Conservation (phyloP, 1,140 invertebrate species). For the Ceratina calcarata region DNA sequence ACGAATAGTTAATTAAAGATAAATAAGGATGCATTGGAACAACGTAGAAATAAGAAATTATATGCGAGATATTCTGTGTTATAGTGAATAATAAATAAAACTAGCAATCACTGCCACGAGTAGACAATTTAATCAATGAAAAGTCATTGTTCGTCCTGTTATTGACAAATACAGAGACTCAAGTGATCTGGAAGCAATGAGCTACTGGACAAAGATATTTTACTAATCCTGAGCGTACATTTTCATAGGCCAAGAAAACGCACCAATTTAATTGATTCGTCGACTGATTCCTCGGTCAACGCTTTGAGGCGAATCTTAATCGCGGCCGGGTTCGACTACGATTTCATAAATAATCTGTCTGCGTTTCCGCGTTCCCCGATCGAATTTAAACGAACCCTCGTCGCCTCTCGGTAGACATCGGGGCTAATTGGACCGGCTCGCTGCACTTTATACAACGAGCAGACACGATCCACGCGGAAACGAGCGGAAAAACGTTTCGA, state of each 20-base stretch:
- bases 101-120: no score
- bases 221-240: background rate
- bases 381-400: conserved; percentile 35
- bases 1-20: no score
- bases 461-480: conserved; percentile 20
- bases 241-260: conserved; percentile 4
- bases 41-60: no score
- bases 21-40: no score
- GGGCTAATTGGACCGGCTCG: conserved; percentile 27
- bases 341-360: conserved; percentile 18
- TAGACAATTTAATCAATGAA: no score
- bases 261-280: conserved; percentile 13
- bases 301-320: conserved; percentile 24
- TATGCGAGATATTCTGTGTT: no score
- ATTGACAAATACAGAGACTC: no score
- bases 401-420: conserved; percentile 4
- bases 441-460: conserved; percentile 34
- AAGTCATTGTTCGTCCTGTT: no score
- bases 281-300: background rate
- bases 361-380: background rate
- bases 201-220: background rate
- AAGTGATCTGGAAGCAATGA: background rate
- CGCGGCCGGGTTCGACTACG: conserved; percentile 6
- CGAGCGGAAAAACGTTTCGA: conserved; percentile 36
- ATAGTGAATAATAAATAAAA: no score